Base-by-base conservation (phyloP, 2,888 invertebrate species). In the Cephonodes hylas region DNA sequence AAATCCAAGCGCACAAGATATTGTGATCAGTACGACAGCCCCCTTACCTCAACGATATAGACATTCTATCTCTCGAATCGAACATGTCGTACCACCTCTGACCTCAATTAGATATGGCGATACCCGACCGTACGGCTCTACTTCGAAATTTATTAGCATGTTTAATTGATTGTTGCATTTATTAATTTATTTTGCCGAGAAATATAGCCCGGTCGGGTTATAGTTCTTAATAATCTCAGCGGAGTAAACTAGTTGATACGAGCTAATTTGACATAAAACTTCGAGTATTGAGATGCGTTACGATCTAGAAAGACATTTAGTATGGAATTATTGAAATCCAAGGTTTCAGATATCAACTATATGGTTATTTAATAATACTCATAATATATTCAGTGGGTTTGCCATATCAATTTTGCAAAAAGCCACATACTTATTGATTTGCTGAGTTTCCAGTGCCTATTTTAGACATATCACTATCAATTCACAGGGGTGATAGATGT, bases 61-160 rank as follows among this genome's bases (percentile, higher is more conserved):
- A 53, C 42, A 53, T 53, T 64, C 62, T 60, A 68, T 66, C 65
- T 65, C 63, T 64, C 62, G 63, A 61, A 59, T 63, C 59, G 62
- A 67, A 66, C 69, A 70, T 70, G 75, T 74, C 74, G 64, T 27
- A 42, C 53, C 66, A 78, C 77, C 77, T 63, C 20, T 66, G 70
- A 76, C 76, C 78, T 71, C 73, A 77, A 77, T 76, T 76, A 76
- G 75, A 76, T 73, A 61, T 63, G 61, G 61, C 67, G 73, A 70
- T 76, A 71, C 67, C 66, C 62, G 46, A 59, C 59, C 58, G 61
- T 48, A 69, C 69, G 65, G 61, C 59, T 59, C 62, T 48, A 68
- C 68, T 66, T 61, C 63, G 67, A 69, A 69, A 75, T 74, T 71
- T 71, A 74, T 75, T 74, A 69, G 60, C 66, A 61, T 61, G 68